Percentiles rank a stretch among this genome's conserved stretches.
Conservation (phyloP, 2,113 vertebrate species). For the Asarcornis scutulata region DNA sequence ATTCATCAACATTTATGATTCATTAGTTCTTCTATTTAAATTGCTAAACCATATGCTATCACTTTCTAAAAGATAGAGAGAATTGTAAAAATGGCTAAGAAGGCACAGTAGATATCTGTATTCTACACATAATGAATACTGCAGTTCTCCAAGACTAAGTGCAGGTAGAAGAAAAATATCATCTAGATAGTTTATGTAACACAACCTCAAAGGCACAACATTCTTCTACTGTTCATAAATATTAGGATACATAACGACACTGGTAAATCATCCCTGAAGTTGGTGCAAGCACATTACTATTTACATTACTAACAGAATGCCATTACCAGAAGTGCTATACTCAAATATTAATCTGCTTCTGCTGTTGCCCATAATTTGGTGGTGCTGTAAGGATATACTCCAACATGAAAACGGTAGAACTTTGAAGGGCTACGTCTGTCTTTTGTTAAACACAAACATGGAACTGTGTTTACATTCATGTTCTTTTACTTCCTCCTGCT, state of each 20-base stretch:
- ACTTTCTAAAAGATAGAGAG: background rate
- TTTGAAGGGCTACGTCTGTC: background rate
- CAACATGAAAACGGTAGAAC: background rate
- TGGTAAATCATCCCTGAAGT: background rate
- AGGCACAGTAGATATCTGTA: background rate
- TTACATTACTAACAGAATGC: background rate
- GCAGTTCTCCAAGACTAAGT: background rate
- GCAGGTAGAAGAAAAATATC: background rate
- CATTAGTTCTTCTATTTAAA: background rate
- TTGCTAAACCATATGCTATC: background rate
- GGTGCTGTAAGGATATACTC: background rate
- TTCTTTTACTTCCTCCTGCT: background rate
- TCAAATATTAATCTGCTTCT: background rate
- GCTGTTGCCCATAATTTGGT: background rate
- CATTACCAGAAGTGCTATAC: background rate
- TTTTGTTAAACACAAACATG: background rate
- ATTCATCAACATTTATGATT: background rate
- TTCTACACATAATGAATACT: background rate
- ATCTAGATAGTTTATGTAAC: background rate
- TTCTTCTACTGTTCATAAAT: background rate
- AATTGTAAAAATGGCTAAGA: background rate
- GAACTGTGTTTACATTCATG: background rate
- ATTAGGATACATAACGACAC: background rate
- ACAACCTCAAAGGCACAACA: background rate
- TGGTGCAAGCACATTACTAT: background rate